Conservation (phyloP, 2,113 vertebrate genomes). For the Spilogale gracilis region DNA sequence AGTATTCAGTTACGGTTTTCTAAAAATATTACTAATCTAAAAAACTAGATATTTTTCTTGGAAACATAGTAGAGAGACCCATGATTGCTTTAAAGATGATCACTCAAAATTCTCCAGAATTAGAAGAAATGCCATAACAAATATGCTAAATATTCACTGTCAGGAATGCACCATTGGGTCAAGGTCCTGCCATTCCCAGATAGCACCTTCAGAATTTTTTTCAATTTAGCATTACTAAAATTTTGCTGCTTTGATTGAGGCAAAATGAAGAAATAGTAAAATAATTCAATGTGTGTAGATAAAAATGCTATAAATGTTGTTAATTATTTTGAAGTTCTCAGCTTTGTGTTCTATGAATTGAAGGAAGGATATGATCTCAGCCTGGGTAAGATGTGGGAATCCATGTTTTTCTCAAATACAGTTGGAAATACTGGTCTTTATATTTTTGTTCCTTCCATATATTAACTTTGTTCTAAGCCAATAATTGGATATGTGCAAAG, state of each 20-base stretch:
- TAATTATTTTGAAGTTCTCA: neutral
- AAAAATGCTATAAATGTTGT: conserved; percentile 17
- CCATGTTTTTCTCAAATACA: conserved; percentile 21
- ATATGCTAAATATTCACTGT: conserved; percentile 33
- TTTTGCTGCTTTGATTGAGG: conserved; percentile 53
- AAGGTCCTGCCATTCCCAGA: neutral
- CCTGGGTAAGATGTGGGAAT: neutral
- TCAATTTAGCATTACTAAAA: conserved; percentile 37
- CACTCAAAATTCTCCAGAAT: neutral
- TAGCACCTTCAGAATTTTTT: neutral
- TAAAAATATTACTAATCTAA: conserved; percentile 1
- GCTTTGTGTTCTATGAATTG: neutral
- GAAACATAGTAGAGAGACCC: neutral
- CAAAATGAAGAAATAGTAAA: conserved; percentile 54
- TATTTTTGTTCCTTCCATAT: neutral
- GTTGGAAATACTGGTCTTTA: neutral
- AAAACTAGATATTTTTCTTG: conserved; percentile 53
- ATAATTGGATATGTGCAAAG: neutral
- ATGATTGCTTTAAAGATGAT: neutral
- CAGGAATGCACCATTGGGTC: neutral
- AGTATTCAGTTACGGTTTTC: conserved; percentile 28
- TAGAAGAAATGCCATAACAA: conserved; percentile 12
- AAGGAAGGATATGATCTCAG: conserved; percentile 4
- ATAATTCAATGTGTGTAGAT: neutral
- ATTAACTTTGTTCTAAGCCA: conserved; percentile 40